phyloP scores from a whole-genome alignment of 2,888 invertebrate species.

The Tiphia femorata region DNA sequence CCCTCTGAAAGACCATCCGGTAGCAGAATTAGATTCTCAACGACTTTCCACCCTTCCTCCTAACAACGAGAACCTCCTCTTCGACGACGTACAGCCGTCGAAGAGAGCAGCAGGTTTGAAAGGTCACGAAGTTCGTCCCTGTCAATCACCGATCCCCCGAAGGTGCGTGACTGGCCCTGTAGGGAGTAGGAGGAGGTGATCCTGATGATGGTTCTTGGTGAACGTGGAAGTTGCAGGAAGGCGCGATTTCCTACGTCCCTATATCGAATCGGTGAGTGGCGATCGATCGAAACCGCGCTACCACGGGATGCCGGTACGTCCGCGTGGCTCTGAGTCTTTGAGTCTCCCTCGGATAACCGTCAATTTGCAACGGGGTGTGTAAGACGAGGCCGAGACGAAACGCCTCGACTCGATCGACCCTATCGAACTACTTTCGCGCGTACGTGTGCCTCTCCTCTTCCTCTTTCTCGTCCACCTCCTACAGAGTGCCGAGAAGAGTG shows the following conservation, averaged over 20 bases:
- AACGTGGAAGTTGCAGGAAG: constrained; percentile 22
- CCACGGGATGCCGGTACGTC: no score
- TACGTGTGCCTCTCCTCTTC: constrained; percentile 21
- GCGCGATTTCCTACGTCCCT: constrained; percentile 27
- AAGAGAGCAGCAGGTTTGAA: not conserved
- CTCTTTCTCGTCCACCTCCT: constrained; percentile 1
- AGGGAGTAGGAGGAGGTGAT: constrained; percentile 22
- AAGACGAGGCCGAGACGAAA: constrained; percentile 41
- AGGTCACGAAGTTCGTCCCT: constrained; percentile 15
- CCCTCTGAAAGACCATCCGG: no score
- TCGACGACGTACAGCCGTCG: no score
- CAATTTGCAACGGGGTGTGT: constrained; percentile 47
- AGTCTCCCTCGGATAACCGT: constrained; percentile 45
- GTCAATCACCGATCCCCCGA: constrained; percentile 25
- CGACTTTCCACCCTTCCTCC: no score
- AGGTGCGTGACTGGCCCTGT: constrained; percentile 34
- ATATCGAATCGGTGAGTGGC: constrained; percentile 50
- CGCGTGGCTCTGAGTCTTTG: no score
- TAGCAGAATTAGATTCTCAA: no score
- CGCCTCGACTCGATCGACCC: constrained; percentile 30
- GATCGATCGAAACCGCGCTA: constrained; percentile 56
- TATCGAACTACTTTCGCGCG: constrained; percentile 33
- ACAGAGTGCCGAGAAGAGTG: no score
- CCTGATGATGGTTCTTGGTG: constrained; percentile 27
- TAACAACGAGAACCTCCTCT: no score